Percentiles rank a stretch among this genome's conserved stretches.
phyloP scores from a whole-genome alignment of 2,888 invertebrate genomes.

The Homarus gammarus region DNA sequence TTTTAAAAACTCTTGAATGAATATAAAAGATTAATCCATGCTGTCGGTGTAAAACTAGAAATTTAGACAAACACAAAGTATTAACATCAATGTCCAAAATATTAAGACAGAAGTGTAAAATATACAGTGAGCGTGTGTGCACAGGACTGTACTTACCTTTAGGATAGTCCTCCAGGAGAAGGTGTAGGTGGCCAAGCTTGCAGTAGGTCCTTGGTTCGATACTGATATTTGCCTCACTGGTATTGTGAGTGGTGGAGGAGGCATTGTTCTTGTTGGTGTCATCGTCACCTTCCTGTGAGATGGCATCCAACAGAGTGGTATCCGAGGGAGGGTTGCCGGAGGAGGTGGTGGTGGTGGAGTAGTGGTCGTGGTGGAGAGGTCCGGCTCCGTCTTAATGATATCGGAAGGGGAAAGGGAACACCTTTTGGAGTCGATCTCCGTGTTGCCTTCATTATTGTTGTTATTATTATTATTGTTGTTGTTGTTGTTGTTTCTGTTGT shows the following conservation, averaged over 20 bases:
- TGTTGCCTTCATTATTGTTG: constrained; percentile 56
- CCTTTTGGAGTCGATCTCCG: constrained; percentile 42
- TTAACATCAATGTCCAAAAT: too few species aligned
- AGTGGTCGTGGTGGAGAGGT: constrained; percentile 19
- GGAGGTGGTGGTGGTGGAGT: constrained; percentile 15
- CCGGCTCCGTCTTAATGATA: constrained; percentile 23
- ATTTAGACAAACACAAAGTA: too few species aligned
- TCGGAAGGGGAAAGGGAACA: constrained; percentile 7
- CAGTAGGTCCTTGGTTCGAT: constrained; percentile 95
- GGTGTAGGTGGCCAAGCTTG: constrained; percentile 96
- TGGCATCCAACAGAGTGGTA: constrained; percentile 10
- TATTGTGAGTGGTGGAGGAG: constrained; percentile 29
- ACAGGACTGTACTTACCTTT: constrained; percentile 86
- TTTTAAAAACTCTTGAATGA: too few species aligned
- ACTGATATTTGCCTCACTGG: constrained; percentile 81
- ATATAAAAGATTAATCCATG: too few species aligned
- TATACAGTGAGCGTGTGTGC: too few species aligned
- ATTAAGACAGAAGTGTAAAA: too few species aligned
- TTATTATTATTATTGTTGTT: constrained; percentile 65
- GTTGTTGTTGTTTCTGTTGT: constrained; percentile 77
- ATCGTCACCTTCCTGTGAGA: constrained; percentile 8
- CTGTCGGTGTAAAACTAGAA: too few species aligned
- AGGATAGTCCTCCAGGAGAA: constrained; percentile 93
- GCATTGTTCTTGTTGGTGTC: constrained; percentile 8
- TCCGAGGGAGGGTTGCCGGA: constrained; percentile 1